These are phyloP conservation scores for Phyllotreta cruciferae DNA, from an alignment of 2,888 invertebrate species.

Conservation along the genomic window DNA sequence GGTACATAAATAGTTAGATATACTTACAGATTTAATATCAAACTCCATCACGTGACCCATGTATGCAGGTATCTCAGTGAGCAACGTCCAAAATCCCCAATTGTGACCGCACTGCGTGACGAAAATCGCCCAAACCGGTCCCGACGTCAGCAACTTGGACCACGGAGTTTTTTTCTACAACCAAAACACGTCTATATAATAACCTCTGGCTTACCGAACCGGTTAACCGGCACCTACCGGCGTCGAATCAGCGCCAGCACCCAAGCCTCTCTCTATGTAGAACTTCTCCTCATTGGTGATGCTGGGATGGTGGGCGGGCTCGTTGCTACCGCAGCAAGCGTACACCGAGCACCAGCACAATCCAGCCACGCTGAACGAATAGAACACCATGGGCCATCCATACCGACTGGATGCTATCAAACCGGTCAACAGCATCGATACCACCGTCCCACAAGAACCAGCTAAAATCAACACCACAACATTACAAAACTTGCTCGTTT, in stretches of 20 bases:
- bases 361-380: conserved; percentile 72
- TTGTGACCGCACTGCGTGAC: conserved; percentile 77
- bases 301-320: conserved; percentile 67
- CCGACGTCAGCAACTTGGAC: conserved; percentile 74
- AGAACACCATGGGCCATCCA: conserved; percentile 84
- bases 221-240: conserved; percentile 4
- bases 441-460: conserved; percentile 28
- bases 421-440: conserved; percentile 68
- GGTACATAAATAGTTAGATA: too few species aligned
- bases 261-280: conserved; percentile 66
- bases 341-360: conserved; percentile 68
- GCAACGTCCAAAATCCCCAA: conserved; percentile 84
- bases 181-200: too few species aligned
- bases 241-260: neutral
- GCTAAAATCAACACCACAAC: too few species aligned
- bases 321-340: conserved; percentile 70
- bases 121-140: conserved; percentile 77
- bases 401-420: conserved; percentile 70
- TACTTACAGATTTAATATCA: conserved; percentile 74
- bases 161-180: conserved; percentile 69
- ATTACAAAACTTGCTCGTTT: too few species aligned
- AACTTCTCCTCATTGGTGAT: conserved; percentile 71
- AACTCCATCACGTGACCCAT: conserved; percentile 76
- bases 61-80: conserved; percentile 83
- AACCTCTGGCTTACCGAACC: too few species aligned